Evolutionary conservation across 2,888 invertebrate species (phyloP).

Genomic region (Volucella bombylans): DNA sequence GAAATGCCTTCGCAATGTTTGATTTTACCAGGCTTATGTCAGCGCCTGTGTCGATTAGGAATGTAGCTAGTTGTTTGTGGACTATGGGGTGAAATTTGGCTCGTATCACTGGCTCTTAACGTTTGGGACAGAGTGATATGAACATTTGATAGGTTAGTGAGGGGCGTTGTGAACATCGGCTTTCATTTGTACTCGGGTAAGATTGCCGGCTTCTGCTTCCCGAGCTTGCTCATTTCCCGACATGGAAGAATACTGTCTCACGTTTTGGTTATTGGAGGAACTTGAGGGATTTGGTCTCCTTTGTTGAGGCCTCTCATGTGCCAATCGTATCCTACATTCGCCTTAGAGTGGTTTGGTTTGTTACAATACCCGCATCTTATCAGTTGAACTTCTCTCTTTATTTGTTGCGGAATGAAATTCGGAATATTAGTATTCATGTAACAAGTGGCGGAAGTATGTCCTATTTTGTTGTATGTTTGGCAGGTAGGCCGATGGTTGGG

Average conservation of each 20-base stretch:
- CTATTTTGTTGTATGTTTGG: not conserved
- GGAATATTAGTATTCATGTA: too few relatives aligned
- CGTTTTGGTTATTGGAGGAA: not conserved
- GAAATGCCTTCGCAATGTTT: too few relatives aligned
- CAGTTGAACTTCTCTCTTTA: not conserved
- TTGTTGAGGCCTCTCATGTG: not conserved
- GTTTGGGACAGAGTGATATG: slow-evolving; percentile 15
- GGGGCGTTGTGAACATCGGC: slow-evolving; percentile 4
- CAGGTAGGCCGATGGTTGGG: not conserved
- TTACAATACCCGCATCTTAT: slow-evolving; percentile 1
- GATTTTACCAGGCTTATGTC: too few relatives aligned
- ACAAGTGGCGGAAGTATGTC: too few relatives aligned
- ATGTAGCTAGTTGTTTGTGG: not conserved
- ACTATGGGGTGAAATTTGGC: not conserved
- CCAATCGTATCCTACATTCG: not conserved
- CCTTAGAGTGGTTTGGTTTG: not conserved
- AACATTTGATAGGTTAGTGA: not conserved
- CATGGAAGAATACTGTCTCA: not conserved
- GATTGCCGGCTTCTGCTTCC: slow-evolving; percentile 4
- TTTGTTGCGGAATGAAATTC: slow-evolving; percentile 1
- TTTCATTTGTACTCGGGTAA: not conserved
- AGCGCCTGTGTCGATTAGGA: slow-evolving; percentile 21
- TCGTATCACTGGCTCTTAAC: slow-evolving; percentile 9
- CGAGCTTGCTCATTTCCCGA: slow-evolving; percentile 9
- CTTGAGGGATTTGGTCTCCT: not conserved